phyloP scores from a whole-genome alignment of 2,113 vertebrate genomes.

The Melanostigma gelatinosum region DNA sequence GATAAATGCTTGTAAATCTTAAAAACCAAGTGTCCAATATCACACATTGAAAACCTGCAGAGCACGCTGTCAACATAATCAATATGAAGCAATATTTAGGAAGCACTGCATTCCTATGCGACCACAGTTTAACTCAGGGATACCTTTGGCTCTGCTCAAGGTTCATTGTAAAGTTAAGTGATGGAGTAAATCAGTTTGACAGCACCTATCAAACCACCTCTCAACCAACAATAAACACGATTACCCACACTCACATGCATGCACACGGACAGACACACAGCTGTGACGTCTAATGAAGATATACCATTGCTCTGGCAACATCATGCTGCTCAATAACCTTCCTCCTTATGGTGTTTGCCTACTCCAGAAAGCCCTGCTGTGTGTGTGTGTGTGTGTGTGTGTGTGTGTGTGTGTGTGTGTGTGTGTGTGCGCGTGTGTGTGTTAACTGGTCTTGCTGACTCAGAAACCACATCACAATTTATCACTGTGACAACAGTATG shows the following conservation, averaged over 20 bases:
- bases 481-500: slow-evolving; percentile 62
- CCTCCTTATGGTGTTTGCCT: slow-evolving; percentile 53
- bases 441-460: slow-evolving; percentile 61
- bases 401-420: slow-evolving; percentile 17
- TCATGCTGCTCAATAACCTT: slow-evolving; percentile 46
- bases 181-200: slow-evolving; percentile 53
- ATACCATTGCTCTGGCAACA: slow-evolving; percentile 31
- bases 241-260: slow-evolving; percentile 1
- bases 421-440: slow-evolving; percentile 26
- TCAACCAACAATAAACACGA: slow-evolving; percentile 21
- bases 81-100: slow-evolving; percentile 23
- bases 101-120: slow-evolving; percentile 4
- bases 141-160: slow-evolving; percentile 11
- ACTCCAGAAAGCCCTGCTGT: neutral
- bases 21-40: neutral
- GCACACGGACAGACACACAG: slow-evolving; percentile 21
- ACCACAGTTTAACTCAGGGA: slow-evolving; percentile 28
- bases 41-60: neutral
- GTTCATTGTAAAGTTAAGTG: slow-evolving; percentile 21
- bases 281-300: slow-evolving; percentile 50
- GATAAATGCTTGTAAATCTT: neutral
- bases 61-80: slow-evolving; percentile 13
- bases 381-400: slow-evolving; percentile 30
- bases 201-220: slow-evolving; percentile 25
- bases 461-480: slow-evolving; percentile 64